Conservation (phyloP, 2,888 invertebrate species). For the Drosophila picticornis region DNA sequence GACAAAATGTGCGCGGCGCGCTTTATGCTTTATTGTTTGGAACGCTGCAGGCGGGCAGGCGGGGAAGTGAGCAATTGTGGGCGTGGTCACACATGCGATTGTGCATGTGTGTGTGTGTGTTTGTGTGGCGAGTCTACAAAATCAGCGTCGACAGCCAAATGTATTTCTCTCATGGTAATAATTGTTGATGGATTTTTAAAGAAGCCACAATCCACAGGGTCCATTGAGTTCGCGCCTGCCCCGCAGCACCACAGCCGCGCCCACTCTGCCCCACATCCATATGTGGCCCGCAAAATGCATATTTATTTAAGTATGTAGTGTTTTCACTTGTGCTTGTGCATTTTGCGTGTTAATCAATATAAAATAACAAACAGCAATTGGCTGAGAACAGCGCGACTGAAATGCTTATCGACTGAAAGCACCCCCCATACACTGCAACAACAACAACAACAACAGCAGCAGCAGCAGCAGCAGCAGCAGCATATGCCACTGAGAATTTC, state of each 20-base stretch:
- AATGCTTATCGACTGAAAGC: constrained; percentile 33
- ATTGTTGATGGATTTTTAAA: constrained; percentile 74
- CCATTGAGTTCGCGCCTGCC: neutral
- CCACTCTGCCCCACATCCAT: neutral
- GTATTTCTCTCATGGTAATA: constrained; percentile 55
- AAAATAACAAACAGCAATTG: constrained; percentile 38
- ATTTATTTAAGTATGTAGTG: constrained; percentile 65
- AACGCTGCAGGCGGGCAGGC: constrained; percentile 51
- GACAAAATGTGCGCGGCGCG: constrained; percentile 82
- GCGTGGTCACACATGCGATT: constrained; percentile 27
- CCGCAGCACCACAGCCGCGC: neutral
- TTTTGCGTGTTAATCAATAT: constrained; percentile 76
- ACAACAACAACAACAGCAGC: neutral
- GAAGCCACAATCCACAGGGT: constrained; percentile 47
- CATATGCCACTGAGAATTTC: constrained; percentile 58
- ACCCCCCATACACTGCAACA: constrained; percentile 2
- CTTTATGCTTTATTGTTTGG: constrained; percentile 81
- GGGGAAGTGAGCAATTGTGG: constrained; percentile 29
- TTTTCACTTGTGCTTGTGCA: constrained; percentile 66
- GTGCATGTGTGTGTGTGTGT: constrained; percentile 2
- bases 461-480: neutral
- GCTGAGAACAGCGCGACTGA: constrained; percentile 14
- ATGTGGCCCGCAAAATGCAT: constrained; percentile 40
- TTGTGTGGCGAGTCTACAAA: constrained; percentile 45
- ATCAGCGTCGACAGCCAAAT: constrained; percentile 67